A percentile compares a stretch with the other conserved stretches of the same genome.
phyloP scores from a whole-genome alignment of 2,888 invertebrate genomes.

The Acleris holmiana region DNA sequence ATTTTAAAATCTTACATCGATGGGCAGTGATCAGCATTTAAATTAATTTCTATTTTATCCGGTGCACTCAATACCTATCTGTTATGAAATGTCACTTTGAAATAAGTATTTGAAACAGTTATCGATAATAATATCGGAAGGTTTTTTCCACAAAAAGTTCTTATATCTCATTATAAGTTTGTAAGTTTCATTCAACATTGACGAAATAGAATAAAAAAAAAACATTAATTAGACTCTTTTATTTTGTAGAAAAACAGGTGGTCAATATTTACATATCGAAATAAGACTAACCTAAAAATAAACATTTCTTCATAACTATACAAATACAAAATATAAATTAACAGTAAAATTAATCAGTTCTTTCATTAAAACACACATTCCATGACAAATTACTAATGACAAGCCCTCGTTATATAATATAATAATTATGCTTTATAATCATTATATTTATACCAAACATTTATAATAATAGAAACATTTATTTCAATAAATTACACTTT shows the following conservation, averaged over 20 bases:
- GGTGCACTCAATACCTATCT: no score
- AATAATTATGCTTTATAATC: conserved; percentile 6
- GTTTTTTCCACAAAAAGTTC: no score
- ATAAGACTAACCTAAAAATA: conserved; percentile 29
- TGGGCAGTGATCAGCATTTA: no score
- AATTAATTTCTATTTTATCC: no score
- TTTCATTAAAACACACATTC: conserved; percentile 49
- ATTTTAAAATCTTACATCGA: no score
- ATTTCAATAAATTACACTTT: conserved; percentile 25
- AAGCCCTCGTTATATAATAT: conserved; percentile 13
- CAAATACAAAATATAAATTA: conserved; percentile 46
- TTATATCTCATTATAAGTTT: no score
- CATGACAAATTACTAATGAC: conserved; percentile 15
- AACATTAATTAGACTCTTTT: conserved; percentile 9
- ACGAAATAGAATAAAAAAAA: conserved; percentile 16
- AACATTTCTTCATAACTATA: conserved; percentile 34
- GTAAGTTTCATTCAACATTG: no score
- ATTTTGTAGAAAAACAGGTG: conserved; percentile 31
- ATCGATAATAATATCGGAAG: no score
- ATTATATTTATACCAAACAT: conserved; percentile 3
- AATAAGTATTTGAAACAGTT: no score
- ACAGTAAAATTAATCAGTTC: conserved; percentile 59
- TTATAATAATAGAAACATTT: conserved; percentile 13
- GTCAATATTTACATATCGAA: conserved; percentile 35
- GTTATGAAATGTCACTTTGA: no score